Conservation (phyloP, 2,797 vertebrate genomes). For the Lindbergichthys nudifrons region DNA sequence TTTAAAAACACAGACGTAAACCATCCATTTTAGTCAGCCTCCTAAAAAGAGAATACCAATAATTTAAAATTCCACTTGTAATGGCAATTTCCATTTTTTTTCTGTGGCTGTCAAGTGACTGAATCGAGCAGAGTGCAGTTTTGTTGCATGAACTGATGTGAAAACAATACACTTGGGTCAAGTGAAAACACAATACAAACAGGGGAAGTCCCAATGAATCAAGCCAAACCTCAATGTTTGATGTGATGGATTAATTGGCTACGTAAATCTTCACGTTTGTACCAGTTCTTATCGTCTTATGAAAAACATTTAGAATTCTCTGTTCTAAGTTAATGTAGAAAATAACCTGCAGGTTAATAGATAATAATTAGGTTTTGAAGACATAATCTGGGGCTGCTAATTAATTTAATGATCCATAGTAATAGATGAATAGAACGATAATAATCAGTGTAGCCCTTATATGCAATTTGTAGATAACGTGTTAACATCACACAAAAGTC, state of each 20-base stretch:
- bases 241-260: slow-evolving; percentile 16
- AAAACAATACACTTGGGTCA: slow-evolving; percentile 23
- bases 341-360: background rate
- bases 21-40: background rate
- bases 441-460: background rate
- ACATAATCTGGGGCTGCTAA: background rate
- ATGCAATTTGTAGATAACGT: background rate
- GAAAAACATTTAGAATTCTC: too few species aligned
- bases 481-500: background rate
- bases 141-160: slow-evolving; percentile 13
- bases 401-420: background rate
- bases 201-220: background rate
- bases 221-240: slow-evolving; percentile 21
- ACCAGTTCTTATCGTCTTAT: background rate
- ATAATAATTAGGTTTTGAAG: background rate
- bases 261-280: slow-evolving; percentile 10
- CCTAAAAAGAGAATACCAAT: background rate
- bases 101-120: too few species aligned
- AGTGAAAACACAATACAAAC: slow-evolving; percentile 13
- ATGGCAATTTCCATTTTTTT: slow-evolving; percentile 7
- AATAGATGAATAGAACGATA: background rate
- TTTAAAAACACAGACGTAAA: background rate
- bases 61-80: background rate
- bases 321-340: too few species aligned
- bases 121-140: background rate